Evolutionary conservation across 2,797 vertebrate species (phyloP).

Genomic region (Gila robusta): DNA sequence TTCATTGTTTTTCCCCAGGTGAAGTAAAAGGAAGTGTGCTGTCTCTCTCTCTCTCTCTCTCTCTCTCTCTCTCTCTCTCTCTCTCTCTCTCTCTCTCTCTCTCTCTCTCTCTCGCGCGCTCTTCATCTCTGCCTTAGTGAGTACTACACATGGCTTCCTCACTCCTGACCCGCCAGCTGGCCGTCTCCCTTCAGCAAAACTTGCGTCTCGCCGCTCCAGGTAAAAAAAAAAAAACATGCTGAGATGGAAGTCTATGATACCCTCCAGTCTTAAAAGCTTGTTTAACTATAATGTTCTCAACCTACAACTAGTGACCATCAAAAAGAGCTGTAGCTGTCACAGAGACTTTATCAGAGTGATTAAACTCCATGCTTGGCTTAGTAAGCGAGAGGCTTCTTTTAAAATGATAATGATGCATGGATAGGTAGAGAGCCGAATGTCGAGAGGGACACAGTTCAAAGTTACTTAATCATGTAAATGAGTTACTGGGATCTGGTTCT

Average conservation of each 20-base stretch:
- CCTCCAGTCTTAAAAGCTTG: background rate
- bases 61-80: background rate
- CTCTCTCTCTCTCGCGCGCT: background rate
- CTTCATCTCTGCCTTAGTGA: constrained; percentile 21
- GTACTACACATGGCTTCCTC: constrained; percentile 82
- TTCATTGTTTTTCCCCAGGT: constrained; percentile 26
- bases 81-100: background rate
- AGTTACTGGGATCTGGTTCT: constrained; percentile 46
- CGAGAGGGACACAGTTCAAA: constrained; percentile 15
- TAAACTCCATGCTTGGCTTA: background rate
- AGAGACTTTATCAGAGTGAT: constrained; percentile 20
- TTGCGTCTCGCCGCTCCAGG: constrained; percentile 74
- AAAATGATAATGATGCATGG: background rate
- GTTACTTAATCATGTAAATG: constrained; percentile 45
- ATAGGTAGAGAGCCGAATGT: background rate
- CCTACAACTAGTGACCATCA: background rate
- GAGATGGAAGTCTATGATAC: background rate
- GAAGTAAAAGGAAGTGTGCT: constrained; percentile 28
- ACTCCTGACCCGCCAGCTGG: constrained; percentile 82
- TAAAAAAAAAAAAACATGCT: constrained; percentile 60
- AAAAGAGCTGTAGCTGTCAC: constrained; percentile 16
- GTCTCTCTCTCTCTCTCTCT: background rate
- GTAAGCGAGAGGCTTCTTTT: background rate
- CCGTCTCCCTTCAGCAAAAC: constrained; percentile 79
- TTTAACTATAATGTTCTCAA: constrained; percentile 1